These are phyloP conservation scores for Phytoseiulus persimilis DNA, from an alignment of 2,888 invertebrate species.

Conservation along the genomic window DNA sequence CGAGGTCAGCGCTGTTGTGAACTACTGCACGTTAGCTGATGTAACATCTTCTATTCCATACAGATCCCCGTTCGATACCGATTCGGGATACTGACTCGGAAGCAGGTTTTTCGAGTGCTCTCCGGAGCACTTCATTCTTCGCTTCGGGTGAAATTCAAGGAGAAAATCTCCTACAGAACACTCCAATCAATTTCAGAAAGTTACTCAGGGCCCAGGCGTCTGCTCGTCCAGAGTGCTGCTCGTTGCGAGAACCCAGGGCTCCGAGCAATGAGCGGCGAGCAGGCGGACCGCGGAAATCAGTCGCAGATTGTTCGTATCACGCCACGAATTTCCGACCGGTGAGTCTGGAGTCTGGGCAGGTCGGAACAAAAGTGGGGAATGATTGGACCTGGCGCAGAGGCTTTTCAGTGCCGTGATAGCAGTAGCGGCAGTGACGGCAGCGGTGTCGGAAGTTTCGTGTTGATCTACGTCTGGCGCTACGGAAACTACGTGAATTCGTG, in stretches of 20 bases:
- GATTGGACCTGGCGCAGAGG: background rate
- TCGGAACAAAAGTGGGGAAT: background rate
- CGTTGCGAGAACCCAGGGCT: background rate
- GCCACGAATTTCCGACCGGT: background rate
- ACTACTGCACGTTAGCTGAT: too few species aligned
- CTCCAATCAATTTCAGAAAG: background rate
- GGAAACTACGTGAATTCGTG: background rate
- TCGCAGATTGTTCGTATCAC: background rate
- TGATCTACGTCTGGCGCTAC: background rate
- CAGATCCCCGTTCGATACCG: too few species aligned
- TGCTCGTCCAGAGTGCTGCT: background rate
- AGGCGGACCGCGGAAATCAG: background rate
- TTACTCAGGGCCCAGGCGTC: background rate
- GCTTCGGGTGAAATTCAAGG: background rate
- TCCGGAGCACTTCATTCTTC: background rate
- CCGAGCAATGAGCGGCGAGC: background rate
- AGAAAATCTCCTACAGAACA: background rate
- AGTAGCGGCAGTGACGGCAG: background rate
- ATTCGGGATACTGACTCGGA: too few species aligned
- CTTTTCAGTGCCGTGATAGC: background rate
- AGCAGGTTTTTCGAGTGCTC: background rate
- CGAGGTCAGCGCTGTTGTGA: too few species aligned
- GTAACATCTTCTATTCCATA: too few species aligned
- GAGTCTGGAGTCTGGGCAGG: background rate
- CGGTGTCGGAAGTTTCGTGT: background rate